A percentile compares a stretch with the other conserved stretches of the same genome.
These are phyloP conservation scores for Notoglanidium macrostoma DNA, from an alignment of 2,797 vertebrate species.

Conservation along the genomic window DNA sequence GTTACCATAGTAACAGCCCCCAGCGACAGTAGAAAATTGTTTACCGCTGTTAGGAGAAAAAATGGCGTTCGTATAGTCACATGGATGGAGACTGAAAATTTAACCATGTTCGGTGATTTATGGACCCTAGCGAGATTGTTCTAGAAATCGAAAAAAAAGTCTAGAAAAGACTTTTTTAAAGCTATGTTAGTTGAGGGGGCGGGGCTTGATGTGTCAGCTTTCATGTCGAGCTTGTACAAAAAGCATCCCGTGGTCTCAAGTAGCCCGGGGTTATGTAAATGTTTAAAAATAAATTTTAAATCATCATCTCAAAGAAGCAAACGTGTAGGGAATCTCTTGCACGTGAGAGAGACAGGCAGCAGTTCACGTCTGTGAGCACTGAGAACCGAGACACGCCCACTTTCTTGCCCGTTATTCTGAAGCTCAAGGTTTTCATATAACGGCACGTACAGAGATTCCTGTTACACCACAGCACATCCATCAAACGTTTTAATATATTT, in stretches of 20 bases:
- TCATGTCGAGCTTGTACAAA: background rate
- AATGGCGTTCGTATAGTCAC: background rate
- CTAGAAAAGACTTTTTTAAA: background rate
- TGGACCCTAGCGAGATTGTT: background rate
- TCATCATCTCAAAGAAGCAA: no score
- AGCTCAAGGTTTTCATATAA: background rate
- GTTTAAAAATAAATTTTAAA: background rate
- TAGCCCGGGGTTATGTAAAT: background rate
- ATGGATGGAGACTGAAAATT: background rate
- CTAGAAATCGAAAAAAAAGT: background rate
- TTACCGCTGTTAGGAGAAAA: background rate
- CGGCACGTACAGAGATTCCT: background rate
- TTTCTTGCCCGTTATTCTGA: background rate
- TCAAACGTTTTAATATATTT: background rate
- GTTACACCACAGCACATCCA: background rate
- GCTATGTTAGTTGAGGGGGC: background rate
- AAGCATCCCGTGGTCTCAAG: background rate
- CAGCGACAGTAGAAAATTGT: background rate
- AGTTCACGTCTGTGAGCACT: background rate
- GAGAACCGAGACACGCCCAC: background rate
- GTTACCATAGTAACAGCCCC: slow-evolving; percentile 1
- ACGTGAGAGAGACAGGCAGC: background rate
- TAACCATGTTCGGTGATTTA: background rate
- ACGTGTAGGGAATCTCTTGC: background rate
- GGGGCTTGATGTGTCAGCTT: background rate